A percentile compares a stretch with the other conserved stretches of the same genome.
Conservation (phyloP, 2,888 invertebrate species). For the Dolichomitus sp. region DNA sequence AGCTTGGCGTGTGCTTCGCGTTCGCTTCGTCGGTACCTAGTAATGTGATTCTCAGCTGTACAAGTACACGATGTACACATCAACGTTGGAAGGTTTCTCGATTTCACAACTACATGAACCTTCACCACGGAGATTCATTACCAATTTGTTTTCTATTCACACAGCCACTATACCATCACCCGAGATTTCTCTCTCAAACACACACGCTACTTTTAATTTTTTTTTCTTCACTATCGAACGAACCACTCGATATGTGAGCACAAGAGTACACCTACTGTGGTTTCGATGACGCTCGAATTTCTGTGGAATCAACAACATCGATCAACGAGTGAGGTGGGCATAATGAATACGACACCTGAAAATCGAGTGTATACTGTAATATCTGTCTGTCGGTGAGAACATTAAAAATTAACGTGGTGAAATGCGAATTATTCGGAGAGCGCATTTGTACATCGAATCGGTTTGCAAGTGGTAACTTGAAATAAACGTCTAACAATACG, state of each 20-base stretch:
- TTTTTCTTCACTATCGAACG: slow-evolving; percentile 14
- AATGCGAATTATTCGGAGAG: background rate
- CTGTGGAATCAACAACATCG: slow-evolving; percentile 35
- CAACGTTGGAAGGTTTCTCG: background rate
- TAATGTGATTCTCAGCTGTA: background rate
- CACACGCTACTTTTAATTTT: slow-evolving; percentile 5
- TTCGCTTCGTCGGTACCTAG: slow-evolving; percentile 14
- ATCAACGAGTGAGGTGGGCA: slow-evolving; percentile 8
- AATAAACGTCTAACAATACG: too few species aligned
- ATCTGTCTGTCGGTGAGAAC: background rate
- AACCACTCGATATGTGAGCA: slow-evolving; percentile 22
- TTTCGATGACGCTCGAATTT: slow-evolving; percentile 14
- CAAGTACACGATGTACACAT: background rate
- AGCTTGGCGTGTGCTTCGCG: slow-evolving; percentile 17
- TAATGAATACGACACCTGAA: slow-evolving; percentile 39
- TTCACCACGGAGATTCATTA: background rate
- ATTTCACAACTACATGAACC: slow-evolving; percentile 8
- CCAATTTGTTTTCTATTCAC: slow-evolving; percentile 16
- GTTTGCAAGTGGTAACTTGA: background rate
- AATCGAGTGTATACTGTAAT: slow-evolving; percentile 16
- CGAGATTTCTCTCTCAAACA: background rate
- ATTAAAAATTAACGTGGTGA: background rate
- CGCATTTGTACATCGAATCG: background rate
- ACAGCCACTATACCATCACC: background rate
- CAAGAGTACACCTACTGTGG: background rate